Percentiles rank a stretch among this genome's conserved stretches.
Evolutionary conservation across 2,888 invertebrate species (phyloP).

Genomic region (Lithophane leautieri): DNA sequence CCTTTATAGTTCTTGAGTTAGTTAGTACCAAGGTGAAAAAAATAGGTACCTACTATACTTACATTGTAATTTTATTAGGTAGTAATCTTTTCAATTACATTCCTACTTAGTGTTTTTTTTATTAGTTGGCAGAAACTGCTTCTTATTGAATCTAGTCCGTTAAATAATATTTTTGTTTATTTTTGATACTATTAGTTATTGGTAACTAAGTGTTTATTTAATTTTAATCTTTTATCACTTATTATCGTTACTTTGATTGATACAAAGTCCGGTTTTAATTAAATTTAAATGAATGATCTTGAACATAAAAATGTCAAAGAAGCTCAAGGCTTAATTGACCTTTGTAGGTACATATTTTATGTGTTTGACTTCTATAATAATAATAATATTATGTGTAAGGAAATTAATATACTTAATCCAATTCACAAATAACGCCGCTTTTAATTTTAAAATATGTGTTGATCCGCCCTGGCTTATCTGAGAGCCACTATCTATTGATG

Average conservation of each 20-base stretch:
- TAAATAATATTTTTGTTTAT: conserved; percentile 18
- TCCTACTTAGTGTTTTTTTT: neutral
- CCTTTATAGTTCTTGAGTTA: neutral
- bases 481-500: neutral
- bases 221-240: conserved; percentile 22
- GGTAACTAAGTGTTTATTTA: conserved; percentile 22
- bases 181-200: conserved; percentile 11
- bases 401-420: neutral
- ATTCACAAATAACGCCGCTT: neutral
- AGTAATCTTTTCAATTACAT: neutral
- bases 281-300: conserved; percentile 16
- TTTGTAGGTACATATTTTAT: conserved; percentile 33
- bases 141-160: neutral
- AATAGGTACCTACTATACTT: neutral
- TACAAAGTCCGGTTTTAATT: conserved; percentile 42
- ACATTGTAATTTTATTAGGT: neutral
- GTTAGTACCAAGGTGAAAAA: neutral
- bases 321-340: conserved; percentile 41
- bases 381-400: neutral
- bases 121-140: neutral
- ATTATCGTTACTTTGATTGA: conserved; percentile 28
- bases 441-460: neutral
- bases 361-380: neutral
- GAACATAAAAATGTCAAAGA: conserved; percentile 27
- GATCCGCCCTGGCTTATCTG: neutral